These are phyloP conservation scores for Clanis bilineata DNA, from an alignment of 2,888 invertebrate genomes.

Conservation along the genomic window DNA sequence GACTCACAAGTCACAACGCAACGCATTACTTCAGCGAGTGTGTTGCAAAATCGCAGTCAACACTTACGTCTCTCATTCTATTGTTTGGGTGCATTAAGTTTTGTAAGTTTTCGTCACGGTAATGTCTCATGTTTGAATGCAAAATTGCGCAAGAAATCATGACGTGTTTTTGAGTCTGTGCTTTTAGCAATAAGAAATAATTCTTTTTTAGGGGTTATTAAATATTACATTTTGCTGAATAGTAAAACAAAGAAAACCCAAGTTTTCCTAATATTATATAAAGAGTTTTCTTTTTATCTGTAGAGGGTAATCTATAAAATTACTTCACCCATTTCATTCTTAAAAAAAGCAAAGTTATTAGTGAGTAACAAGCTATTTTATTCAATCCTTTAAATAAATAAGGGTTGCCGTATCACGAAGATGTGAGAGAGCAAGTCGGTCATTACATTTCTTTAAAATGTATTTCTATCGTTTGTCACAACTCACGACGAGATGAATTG, in stretches of 20 bases:
- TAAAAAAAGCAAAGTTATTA: no score
- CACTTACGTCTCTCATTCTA: constrained; percentile 58
- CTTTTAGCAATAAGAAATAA: not conserved
- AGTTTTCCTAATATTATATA: no score
- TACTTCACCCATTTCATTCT: no score
- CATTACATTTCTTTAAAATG: constrained; percentile 3
- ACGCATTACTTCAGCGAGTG: constrained; percentile 26
- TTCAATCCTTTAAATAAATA: no score
- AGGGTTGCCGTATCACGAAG: no score
- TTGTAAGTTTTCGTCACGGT: constrained; percentile 64
- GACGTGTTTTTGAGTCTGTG: not conserved
- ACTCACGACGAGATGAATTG: not conserved
- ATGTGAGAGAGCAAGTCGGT: not conserved
- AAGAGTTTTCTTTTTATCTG: no score
- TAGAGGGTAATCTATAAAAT: no score
- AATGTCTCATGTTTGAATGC: constrained; percentile 50
- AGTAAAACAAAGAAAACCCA: no score
- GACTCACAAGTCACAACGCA: constrained; percentile 31
- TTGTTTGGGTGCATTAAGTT: constrained; percentile 61
- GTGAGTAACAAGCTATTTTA: no score
- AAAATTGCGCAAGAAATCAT: constrained; percentile 10
- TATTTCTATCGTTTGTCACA: constrained; percentile 3
- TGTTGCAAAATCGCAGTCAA: constrained; percentile 57
- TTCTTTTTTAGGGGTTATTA: not conserved
- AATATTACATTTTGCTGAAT: no score